Conservation (phyloP, 1,140 invertebrate genomes). For the Solenopsis fugax region DNA sequence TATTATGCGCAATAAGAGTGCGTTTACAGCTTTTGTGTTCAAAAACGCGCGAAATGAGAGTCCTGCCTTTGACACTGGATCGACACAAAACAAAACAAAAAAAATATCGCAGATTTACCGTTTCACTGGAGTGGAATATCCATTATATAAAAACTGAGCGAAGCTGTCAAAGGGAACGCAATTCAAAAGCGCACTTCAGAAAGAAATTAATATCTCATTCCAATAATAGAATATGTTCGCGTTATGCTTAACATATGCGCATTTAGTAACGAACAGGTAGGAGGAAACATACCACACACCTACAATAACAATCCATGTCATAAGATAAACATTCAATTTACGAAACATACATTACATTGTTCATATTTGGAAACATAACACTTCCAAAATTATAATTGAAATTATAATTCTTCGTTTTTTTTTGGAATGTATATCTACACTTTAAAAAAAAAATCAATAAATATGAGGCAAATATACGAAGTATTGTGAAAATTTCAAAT, state of each 20-base stretch:
- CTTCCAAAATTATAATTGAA: constrained; percentile 1
- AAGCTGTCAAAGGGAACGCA: constrained; percentile 51
- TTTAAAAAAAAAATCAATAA: constrained; percentile 3
- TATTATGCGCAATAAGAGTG: constrained; percentile 5
- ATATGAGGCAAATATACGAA: neutral
- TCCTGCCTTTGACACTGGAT: constrained; percentile 6
- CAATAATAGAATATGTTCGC: neutral
- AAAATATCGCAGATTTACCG: constrained; percentile 36
- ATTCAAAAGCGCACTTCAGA: constrained; percentile 42
- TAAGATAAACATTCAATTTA: constrained; percentile 35
- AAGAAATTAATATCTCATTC: constrained; percentile 65
- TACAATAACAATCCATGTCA: neutral
- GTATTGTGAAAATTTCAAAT: neutral
- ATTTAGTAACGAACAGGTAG: neutral
- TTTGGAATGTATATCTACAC: neutral
- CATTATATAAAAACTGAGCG: constrained; percentile 53
- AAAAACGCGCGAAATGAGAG: constrained; percentile 14
- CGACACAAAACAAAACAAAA: constrained; percentile 15
- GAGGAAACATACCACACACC: neutral
- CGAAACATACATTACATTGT: neutral
- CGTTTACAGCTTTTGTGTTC: constrained; percentile 21
- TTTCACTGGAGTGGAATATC: constrained; percentile 34
- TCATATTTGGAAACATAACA: neutral
- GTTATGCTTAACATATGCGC: constrained; percentile 18
- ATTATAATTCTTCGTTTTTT: neutral